Evolutionary conservation across 2,797 vertebrate genomes (phyloP), one percentile per base, ranked within the genome.

Genomic region (Glossophaga mutica): DNA sequence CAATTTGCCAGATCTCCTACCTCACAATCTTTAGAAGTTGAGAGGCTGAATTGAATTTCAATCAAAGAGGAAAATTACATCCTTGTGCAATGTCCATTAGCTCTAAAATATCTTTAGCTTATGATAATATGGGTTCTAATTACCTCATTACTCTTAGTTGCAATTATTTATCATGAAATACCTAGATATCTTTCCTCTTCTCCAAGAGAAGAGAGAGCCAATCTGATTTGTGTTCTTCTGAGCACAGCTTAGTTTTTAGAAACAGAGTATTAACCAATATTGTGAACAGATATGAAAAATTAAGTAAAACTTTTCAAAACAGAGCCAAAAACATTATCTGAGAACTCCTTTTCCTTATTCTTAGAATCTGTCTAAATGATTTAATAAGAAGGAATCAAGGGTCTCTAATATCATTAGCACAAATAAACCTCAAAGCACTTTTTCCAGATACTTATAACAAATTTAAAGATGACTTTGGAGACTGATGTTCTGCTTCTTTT

Each of bases 41-140:
- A 87, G 52, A 87, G 42, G 9, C 37, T 78, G 48, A 71, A 95
- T 37, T 89, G 65, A 96, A 96, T 96, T 94, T 92, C 96, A 96
- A 67, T 93, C 83, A 78, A 83, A 93, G 79, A 92, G 37, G 42
- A 34, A 92, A 48, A 97, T 92, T 95, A 44, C 48, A 37, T 95
- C 86, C 82, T 92, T 96, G 73, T 42, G 26, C 73, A 62, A 77
- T 57, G 82, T 70, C 59, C 87, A 62, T 96, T 96, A 85, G 94
- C 89, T 96, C 48, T 82, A 73, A 92, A 94, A 91, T 37, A 44
- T 68, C 34, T 79, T 70, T 44, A 86, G 52, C 5, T 90, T 91
- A 76, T 81, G 65, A 85, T 83, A 74, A 85, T 48, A 88, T 65
- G 55, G 21, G 9, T 57, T 94, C 68, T 92, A 85, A 94, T 94